phyloP scores from a whole-genome alignment of 2,888 invertebrate genomes.

The Drosophila sordidula region DNA sequence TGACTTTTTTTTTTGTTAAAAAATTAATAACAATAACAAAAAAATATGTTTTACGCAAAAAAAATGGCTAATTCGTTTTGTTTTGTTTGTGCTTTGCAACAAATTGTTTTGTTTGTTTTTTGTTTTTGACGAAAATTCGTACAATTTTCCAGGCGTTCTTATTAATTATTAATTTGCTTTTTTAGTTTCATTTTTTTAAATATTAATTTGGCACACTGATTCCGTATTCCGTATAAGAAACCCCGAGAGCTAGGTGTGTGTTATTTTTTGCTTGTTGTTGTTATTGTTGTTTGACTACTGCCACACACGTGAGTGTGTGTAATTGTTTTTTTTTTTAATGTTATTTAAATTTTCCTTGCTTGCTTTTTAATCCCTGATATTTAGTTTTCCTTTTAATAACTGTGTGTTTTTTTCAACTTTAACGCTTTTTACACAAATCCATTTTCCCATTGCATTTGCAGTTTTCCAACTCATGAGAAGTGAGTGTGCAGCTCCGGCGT shows the following conservation, averaged over 20 bases:
- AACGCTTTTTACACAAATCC: slow-evolving; percentile 16
- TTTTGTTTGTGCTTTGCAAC: slow-evolving; percentile 75
- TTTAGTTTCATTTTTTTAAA: slow-evolving; percentile 45
- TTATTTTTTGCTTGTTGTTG: slow-evolving; percentile 22
- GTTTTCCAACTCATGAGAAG: slow-evolving; percentile 74
- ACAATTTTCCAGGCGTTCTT: slow-evolving; percentile 56
- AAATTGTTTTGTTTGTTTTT: slow-evolving; percentile 57
- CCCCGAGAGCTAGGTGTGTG: slow-evolving; percentile 75
- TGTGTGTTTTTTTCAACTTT: slow-evolving; percentile 26
- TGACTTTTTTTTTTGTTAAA: slow-evolving; percentile 64
- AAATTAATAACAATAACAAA: slow-evolving; percentile 78
- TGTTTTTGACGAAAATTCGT: slow-evolving; percentile 42
- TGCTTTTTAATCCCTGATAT: slow-evolving; percentile 65
- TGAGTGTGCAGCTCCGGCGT: slow-evolving; percentile 82
- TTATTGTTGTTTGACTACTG: slow-evolving; percentile 23
- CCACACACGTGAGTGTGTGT: slow-evolving; percentile 24
- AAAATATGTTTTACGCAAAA: slow-evolving; percentile 57
- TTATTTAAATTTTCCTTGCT: slow-evolving; percentile 40
- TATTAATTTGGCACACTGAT: slow-evolving; percentile 84
- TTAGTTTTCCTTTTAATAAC: slow-evolving; percentile 42
- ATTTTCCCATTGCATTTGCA: not conserved
- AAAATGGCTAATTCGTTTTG: slow-evolving; percentile 64
- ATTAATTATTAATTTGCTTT: slow-evolving; percentile 37
- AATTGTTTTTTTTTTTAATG: slow-evolving; percentile 18
- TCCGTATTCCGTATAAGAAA: slow-evolving; percentile 78